Percentiles rank a stretch among this genome's conserved stretches.
Conservation (phyloP, 2,113 vertebrate species). For the Micronisus gabar region DNA sequence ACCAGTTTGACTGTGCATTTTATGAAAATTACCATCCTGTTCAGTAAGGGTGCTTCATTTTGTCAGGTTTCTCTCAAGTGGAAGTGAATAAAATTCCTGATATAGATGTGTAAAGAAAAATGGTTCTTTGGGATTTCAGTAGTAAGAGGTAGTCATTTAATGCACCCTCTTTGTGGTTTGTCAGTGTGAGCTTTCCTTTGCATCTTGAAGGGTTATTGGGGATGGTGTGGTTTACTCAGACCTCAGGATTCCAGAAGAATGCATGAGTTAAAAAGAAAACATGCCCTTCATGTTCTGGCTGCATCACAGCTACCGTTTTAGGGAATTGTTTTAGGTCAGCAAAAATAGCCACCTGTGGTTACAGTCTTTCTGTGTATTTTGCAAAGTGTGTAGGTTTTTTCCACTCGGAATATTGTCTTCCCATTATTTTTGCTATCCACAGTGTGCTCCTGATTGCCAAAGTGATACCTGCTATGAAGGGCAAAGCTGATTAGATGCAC, state of each 20-base stretch:
- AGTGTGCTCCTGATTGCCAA: conserved; percentile 43
- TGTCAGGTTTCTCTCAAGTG: conserved; percentile 55
- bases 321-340: conserved; percentile 58
- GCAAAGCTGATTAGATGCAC: conserved; percentile 29
- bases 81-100: conserved; percentile 55
- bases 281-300: conserved; percentile 7
- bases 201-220: conserved; percentile 36
- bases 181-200: neutral
- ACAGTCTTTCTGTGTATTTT: conserved; percentile 1
- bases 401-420: conserved; percentile 4
- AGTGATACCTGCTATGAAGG: conserved; percentile 50
- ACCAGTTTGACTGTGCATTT: conserved; percentile 60
- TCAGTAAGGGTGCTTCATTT: conserved; percentile 46
- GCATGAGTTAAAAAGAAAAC: conserved; percentile 43
- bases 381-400: neutral
- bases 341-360: conserved; percentile 59
- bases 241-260: conserved; percentile 49
- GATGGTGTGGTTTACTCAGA: conserved; percentile 24
- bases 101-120: conserved; percentile 37
- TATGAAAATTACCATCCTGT: conserved; percentile 64
- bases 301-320: conserved; percentile 11
- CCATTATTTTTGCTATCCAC: conserved; percentile 26
- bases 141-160: conserved; percentile 30
- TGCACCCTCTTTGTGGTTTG: neutral
- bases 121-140: conserved; percentile 23